A percentile compares a stretch with the other conserved stretches of the same genome.
Conservation (phyloP, 2,888 invertebrate genomes). For the Ligdia adustata region DNA sequence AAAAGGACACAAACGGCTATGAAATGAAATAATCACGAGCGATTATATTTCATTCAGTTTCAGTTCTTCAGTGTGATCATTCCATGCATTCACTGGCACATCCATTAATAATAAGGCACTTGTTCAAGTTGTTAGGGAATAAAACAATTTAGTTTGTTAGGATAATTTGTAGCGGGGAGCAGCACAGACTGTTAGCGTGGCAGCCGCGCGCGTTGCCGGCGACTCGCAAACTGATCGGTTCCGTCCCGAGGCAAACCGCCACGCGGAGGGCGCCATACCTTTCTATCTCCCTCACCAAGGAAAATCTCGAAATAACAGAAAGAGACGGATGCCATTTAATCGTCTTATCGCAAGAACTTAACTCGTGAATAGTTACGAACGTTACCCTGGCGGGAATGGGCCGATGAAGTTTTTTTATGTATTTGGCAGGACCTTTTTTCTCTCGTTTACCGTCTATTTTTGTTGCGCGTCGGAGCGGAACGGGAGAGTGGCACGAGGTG, state of each 20-base stretch:
- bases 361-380: slow-evolving; percentile 74
- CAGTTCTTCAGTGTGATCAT: slow-evolving; percentile 57
- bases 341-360: slow-evolving; percentile 80
- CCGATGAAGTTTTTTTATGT: slow-evolving; percentile 71
- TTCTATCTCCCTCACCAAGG: slow-evolving; percentile 70
- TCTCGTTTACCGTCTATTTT: slow-evolving; percentile 68
- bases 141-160: slow-evolving; percentile 64
- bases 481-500: slow-evolving; percentile 41
- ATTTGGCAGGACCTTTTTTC: slow-evolving; percentile 77
- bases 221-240: slow-evolving; percentile 81
- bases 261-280: slow-evolving; percentile 76
- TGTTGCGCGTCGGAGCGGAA: slow-evolving; percentile 56
- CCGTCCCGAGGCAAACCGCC: slow-evolving; percentile 73
- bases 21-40: slow-evolving; percentile 61
- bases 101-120: slow-evolving; percentile 81
- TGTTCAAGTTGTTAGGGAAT: slow-evolving; percentile 57
- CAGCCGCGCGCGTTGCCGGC: slow-evolving; percentile 79
- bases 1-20: slow-evolving; percentile 75
- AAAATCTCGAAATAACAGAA: slow-evolving; percentile 53
- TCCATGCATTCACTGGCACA: slow-evolving; percentile 79
- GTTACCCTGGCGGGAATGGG: slow-evolving; percentile 74
- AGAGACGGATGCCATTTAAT: slow-evolving; percentile 60
- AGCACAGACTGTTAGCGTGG: slow-evolving; percentile 72
- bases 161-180: slow-evolving; percentile 72
- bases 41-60: slow-evolving; percentile 59